Evolutionary conservation across 2,113 vertebrate genomes (phyloP).

Genomic region (Ammodramus savannarum): DNA sequence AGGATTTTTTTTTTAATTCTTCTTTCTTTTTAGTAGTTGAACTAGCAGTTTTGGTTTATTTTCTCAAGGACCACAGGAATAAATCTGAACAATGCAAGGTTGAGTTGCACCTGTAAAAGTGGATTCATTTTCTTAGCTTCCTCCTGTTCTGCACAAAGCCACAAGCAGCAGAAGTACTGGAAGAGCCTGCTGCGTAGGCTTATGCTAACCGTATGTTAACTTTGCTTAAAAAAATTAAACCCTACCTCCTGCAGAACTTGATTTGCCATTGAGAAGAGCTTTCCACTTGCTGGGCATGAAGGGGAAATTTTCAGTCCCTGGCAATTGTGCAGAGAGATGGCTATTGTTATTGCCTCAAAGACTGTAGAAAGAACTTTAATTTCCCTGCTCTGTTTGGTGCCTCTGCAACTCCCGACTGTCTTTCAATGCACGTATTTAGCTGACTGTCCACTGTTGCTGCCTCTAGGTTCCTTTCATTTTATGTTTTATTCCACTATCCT

Average conservation of each 20-base stretch:
- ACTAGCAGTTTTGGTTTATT: constrained; percentile 12
- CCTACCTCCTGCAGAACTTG: constrained; percentile 59
- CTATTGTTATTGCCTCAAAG: constrained; percentile 47
- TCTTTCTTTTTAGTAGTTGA: neutral
- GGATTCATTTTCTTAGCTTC: constrained; percentile 45
- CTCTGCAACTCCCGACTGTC: constrained; percentile 24
- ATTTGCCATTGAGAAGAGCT: constrained; percentile 60
- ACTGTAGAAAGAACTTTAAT: constrained; percentile 33
- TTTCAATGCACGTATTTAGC: constrained; percentile 1
- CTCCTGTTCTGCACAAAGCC: constrained; percentile 59
- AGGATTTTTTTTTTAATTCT: neutral
- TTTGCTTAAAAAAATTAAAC: constrained; percentile 63
- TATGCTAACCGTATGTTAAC: constrained; percentile 68
- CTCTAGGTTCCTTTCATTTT: constrained; percentile 8
- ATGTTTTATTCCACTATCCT: neutral
- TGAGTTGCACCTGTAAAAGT: constrained; percentile 59
- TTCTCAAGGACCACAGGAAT: constrained; percentile 25
- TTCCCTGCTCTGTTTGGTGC: constrained; percentile 48
- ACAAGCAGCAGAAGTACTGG: constrained; percentile 37
- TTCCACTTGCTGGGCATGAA: constrained; percentile 45
- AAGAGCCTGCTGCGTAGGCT: constrained; percentile 67
- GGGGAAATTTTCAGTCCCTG: constrained; percentile 43
- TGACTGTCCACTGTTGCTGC: constrained; percentile 13
- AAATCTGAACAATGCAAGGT: constrained; percentile 42
- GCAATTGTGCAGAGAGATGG: constrained; percentile 18